These are phyloP conservation scores for Babylonia areolata DNA, from an alignment of 1,140 invertebrate genomes.

Conservation along the genomic window DNA sequence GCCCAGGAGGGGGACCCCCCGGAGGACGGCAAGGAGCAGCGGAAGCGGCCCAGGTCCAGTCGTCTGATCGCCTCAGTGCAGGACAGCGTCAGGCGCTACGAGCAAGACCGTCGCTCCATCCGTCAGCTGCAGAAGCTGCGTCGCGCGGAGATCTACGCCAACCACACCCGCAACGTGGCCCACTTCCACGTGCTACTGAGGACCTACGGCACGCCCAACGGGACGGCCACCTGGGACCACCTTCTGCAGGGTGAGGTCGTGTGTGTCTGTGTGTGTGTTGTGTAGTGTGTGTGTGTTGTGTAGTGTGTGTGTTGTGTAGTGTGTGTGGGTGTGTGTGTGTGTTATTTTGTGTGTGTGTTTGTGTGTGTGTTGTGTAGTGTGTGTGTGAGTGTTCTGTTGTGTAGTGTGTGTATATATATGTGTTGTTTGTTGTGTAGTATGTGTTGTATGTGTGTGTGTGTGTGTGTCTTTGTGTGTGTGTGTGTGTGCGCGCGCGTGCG, in stretches of 20 bases:
- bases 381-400: not conserved
- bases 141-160: constrained; percentile 61
- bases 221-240: constrained; percentile 21
- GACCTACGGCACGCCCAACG: constrained; percentile 2
- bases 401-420: not conserved
- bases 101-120: constrained; percentile 55
- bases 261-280: constrained; percentile 6
- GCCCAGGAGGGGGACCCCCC: not conserved
- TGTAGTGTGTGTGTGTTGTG: not conserved
- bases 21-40: constrained; percentile 19
- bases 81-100: constrained; percentile 63
- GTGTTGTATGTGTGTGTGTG: not conserved
- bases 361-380: not conserved
- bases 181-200: constrained; percentile 49
- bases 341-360: too few species aligned
- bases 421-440: too few species aligned
- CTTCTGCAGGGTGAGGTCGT: not conserved
- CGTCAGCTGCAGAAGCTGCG: constrained; percentile 60
- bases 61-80: constrained; percentile 47
- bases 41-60: not conserved
- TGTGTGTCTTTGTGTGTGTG: not conserved
- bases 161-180: constrained; percentile 62
- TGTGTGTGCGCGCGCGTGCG: not conserved
- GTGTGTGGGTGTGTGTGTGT: too few species aligned
- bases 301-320: not conserved